Conservation (phyloP, 1,140 invertebrate species). For the Microplitis demolitor region DNA sequence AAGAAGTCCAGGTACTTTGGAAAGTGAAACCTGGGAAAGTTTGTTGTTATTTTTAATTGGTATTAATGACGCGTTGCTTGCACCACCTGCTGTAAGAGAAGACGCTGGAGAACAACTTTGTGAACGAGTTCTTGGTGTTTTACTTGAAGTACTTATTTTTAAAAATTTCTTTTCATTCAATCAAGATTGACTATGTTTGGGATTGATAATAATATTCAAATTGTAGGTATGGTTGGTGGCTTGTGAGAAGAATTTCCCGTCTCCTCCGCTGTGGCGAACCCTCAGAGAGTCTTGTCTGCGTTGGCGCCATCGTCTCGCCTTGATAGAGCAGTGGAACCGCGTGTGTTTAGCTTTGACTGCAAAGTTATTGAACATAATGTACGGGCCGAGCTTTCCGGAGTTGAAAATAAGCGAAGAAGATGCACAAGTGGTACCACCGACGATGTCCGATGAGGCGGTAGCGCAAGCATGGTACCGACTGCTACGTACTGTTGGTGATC, state of each 20-base stretch:
- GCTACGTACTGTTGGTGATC: constrained; percentile 91
- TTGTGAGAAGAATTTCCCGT: constrained; percentile 88
- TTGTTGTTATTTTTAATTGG: constrained; percentile 88
- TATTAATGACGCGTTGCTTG: constrained; percentile 89
- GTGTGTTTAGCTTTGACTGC: constrained; percentile 89
- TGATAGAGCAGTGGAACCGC: constrained; percentile 95
- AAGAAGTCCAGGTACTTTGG: constrained; percentile 78
- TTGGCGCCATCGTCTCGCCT: constrained; percentile 90
- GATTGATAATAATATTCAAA: not conserved
- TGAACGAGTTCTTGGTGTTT: constrained; percentile 88
- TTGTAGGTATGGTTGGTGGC: constrained; percentile 84
- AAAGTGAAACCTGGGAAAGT: constrained; percentile 89
- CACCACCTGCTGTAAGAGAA: constrained; percentile 90
- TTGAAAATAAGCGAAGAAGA: constrained; percentile 91
- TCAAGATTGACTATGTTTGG: not conserved
- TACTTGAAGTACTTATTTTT: constrained; percentile 75
- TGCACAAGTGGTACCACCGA: constrained; percentile 74
- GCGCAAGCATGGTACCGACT: constrained; percentile 95
- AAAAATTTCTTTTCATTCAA: not conserved
- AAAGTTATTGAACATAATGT: constrained; percentile 83
- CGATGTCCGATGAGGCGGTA: constrained; percentile 87
- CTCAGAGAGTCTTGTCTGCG: constrained; percentile 88
- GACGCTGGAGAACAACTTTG: constrained; percentile 94
- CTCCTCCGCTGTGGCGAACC: constrained; percentile 95
- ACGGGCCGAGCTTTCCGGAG: constrained; percentile 84